Conservation (phyloP, 1,140 invertebrate genomes). For the Chironomus tepperi region DNA sequence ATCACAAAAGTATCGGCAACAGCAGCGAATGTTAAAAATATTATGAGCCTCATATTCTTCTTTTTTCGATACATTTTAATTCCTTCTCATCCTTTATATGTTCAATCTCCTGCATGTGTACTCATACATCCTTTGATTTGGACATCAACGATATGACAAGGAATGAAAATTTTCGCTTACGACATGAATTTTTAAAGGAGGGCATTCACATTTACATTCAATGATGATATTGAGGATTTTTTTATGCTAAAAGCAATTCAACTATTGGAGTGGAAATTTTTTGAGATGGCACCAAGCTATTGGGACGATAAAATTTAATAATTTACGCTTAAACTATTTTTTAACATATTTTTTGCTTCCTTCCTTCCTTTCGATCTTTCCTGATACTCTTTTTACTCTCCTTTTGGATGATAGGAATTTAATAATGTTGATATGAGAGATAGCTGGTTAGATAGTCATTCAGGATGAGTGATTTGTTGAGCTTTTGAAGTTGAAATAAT, state of each 20-base stretch:
- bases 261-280: conserved; percentile 1
- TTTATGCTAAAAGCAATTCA: not conserved
- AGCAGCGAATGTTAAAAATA: not conserved
- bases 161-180: not conserved
- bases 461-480: too few species aligned
- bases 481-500: too few species aligned
- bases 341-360: not conserved
- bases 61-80: too few species aligned
- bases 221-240: not conserved
- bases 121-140: not conserved
- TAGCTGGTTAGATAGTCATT: too few species aligned
- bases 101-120: too few species aligned
- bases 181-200: not conserved
- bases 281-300: not conserved
- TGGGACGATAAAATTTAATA: not conserved
- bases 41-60: too few species aligned
- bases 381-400: too few species aligned
- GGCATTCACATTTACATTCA: not conserved
- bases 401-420: not conserved
- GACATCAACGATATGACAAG: not conserved
- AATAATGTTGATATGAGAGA: not conserved
- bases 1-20: not conserved
- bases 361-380: not conserved
- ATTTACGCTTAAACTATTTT: conserved; percentile 14
- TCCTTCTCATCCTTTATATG: too few species aligned